phyloP scores from a whole-genome alignment of 2,888 invertebrate genomes.

The Mesorhabditis spiculigera region DNA sequence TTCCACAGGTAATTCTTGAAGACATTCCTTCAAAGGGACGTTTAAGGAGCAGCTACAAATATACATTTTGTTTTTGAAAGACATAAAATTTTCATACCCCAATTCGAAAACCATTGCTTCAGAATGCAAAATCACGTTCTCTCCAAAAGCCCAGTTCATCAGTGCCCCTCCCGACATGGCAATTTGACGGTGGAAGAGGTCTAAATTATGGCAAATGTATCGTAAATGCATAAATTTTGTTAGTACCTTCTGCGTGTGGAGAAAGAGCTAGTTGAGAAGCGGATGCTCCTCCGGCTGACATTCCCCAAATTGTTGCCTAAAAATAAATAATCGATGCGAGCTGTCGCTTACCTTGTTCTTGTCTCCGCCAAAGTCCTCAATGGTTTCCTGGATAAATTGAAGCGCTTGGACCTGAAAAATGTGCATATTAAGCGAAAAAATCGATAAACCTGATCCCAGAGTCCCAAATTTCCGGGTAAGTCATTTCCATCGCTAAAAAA shows the following conservation, averaged over 20 bases:
- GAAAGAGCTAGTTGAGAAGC: neutral
- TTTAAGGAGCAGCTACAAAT: neutral
- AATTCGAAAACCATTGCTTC: neutral
- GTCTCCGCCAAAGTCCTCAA: neutral
- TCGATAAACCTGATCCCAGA: neutral
- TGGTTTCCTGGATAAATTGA: neutral
- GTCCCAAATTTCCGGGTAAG: neutral
- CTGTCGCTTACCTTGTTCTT: neutral
- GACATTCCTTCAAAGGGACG: neutral
- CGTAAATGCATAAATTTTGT: no score
- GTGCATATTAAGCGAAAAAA: no score
- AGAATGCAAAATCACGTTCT: neutral
- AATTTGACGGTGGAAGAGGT: neutral
- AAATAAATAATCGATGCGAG: neutral
- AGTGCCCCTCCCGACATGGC: neutral
- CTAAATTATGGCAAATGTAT: neutral
- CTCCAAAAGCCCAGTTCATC: neutral
- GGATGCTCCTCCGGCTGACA: neutral
- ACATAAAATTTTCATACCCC: neutral
- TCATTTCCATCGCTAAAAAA: neutral
- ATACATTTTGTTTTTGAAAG: no score
- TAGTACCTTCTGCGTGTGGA: neutral
- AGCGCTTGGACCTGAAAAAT: neutral
- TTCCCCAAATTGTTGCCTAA: neutral
- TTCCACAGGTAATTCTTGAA: neutral